Evolutionary conservation across 2,113 vertebrate genomes (phyloP), one percentile per base, ranked within the genome.

Genomic region (Ahaetulla prasina): DNA sequence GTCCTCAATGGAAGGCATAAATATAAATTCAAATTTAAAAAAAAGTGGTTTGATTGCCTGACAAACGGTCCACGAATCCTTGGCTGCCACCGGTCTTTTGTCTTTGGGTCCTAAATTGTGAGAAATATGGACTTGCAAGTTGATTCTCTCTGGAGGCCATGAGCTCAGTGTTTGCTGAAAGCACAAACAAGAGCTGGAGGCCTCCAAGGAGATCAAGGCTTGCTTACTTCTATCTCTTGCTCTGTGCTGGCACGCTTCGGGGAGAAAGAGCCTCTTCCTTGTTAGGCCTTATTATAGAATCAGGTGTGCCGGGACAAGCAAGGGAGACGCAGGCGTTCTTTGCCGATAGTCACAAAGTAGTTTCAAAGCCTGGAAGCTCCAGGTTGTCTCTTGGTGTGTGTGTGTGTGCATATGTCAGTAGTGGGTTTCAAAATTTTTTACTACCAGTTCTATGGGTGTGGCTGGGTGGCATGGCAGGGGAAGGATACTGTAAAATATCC

Each of bases 151-250:
- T 35, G 35, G 87, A 43, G 27, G 90, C 74, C 22, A 45, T 85
- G 87, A 91, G 54, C 87, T 89, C 90, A 68, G 93, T 80, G 30
- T 25, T 89, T 91, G 52, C 39, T 27, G 90, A 47, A 86, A 85
- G 47, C 80, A 74, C 87, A 93, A 91, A 93, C 93, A 87, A 93
- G 87, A 68, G 50, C 55, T 0, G 0, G 27, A 43, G 18, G 3
- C 54, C 88, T 47, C 55, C 39, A 2, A 87, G 52, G 93, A 54
- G 25, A 45, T 14, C 8, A 23, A 27, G 39, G 23, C 54, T 3
- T 7, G 63, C 50, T 55, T 93, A 43, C 91, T 91, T 91, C 93
- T 90, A 91, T 86, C 30, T 20, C 74, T 16, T 18, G 57, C 74
- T n/a, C 74, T 25, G 54, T 16, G 35, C 50, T 86, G 90, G 47